Conservation (phyloP, 64 coral and sea anemone genomes). For the Pachyseris speciosa region DNA sequence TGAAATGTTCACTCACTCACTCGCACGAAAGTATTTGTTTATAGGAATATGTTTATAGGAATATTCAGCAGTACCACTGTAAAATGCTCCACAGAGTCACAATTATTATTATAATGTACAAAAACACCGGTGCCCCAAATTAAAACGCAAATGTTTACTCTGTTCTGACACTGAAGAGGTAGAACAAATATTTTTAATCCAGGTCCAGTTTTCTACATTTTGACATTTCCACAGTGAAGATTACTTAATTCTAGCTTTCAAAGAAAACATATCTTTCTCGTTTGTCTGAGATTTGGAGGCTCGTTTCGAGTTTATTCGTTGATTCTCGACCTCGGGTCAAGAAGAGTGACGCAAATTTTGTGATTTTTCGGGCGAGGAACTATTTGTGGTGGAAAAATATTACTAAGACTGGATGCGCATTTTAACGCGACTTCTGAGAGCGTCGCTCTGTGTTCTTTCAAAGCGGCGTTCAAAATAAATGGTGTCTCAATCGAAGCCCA, state of each 20-base stretch:
- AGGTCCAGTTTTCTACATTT: background rate
- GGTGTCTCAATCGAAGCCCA: no score
- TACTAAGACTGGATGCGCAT: background rate
- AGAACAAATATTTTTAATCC: background rate
- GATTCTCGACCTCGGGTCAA: background rate
- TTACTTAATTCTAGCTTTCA: background rate
- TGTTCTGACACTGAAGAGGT: background rate
- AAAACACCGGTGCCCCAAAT: no score
- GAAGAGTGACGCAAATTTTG: background rate
- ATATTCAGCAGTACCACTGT: background rate
- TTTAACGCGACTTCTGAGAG: no score
- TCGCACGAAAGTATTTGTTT: no score
- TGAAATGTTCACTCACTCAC: no score
- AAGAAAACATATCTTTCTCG: background rate
- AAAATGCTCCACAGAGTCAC: background rate
- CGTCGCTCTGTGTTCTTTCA: no score
- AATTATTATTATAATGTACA: no score
- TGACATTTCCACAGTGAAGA: background rate
- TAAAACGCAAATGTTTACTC: background rate
- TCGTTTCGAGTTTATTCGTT: background rate
- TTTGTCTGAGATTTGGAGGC: background rate
- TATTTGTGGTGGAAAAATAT: conserved; percentile 6
- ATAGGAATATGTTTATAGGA: no score
- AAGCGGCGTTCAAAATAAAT: no score
- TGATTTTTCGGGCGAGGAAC: background rate